Percentiles rank a stretch among this genome's conserved stretches.
Evolutionary conservation across 2,888 invertebrate species (phyloP).

Genomic region (Drosophila pseudotalamancana): DNA sequence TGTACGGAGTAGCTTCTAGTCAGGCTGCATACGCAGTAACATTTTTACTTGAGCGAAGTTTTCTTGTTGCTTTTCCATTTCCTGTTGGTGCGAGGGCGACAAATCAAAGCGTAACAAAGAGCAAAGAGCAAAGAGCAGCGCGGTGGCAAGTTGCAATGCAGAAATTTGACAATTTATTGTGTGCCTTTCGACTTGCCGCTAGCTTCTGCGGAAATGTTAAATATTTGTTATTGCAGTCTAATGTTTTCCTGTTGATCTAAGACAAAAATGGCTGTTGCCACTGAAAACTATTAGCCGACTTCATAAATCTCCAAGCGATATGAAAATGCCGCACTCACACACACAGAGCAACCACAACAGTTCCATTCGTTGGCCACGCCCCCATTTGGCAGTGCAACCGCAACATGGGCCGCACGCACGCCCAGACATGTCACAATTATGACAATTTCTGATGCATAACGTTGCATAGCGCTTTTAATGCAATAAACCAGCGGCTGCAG

Average conservation of each 20-base stretch:
- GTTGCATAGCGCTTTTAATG: constrained; percentile 75
- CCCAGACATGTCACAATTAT: constrained; percentile 78
- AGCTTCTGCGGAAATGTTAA: constrained; percentile 77
- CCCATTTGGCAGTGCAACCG: constrained; percentile 35
- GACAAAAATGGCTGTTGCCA: constrained; percentile 64
- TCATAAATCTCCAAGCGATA: constrained; percentile 63
- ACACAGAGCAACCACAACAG: not conserved
- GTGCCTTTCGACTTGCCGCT: constrained; percentile 51
- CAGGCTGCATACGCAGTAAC: fast-evolving
- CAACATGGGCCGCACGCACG: constrained; percentile 49
- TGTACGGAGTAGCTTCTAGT: not conserved
- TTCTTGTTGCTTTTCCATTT: constrained; percentile 30
- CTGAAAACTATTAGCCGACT: constrained; percentile 68
- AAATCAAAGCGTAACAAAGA: constrained; percentile 74
- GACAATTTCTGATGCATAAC: constrained; percentile 80
- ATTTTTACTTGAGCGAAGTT: constrained; percentile 10
- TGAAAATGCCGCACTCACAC: constrained; percentile 14
- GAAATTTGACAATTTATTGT: constrained; percentile 74
- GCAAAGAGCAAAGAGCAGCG: constrained; percentile 21
- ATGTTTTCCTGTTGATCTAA: constrained; percentile 69
- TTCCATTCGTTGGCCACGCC: constrained; percentile 5
- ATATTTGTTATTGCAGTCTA: constrained; percentile 80
- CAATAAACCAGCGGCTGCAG: constrained; percentile 70
- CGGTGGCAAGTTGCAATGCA: constrained; percentile 50
- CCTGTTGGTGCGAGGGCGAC: constrained; percentile 48